These are phyloP conservation scores for Fopius arisanus DNA, from an alignment of 1,140 invertebrate genomes.

Conservation along the genomic window DNA sequence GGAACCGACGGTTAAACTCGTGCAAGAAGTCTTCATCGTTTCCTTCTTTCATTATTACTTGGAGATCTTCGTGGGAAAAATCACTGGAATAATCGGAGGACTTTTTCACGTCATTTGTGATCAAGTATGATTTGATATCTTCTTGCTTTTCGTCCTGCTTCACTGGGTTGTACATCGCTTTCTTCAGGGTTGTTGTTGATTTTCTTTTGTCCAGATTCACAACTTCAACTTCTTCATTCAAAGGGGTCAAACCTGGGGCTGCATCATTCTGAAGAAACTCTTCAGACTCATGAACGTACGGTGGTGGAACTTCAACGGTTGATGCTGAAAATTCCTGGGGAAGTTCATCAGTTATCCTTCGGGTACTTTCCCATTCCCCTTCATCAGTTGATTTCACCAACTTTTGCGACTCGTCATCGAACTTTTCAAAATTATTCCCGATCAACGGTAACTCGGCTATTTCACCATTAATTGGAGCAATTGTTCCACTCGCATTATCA, in stretches of 20 bases:
- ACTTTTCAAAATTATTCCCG: neutral
- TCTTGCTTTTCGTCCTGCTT: slow-evolving; percentile 27
- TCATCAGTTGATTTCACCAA: neutral
- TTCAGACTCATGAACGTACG: slow-evolving; percentile 34
- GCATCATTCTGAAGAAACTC: slow-evolving; percentile 50
- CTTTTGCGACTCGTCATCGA: neutral
- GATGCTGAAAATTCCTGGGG: neutral
- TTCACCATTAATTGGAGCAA: neutral
- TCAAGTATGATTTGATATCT: slow-evolving; percentile 19
- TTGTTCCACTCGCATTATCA: neutral
- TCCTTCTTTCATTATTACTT: slow-evolving; percentile 45
- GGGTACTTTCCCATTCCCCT: neutral
- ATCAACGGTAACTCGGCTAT: too few species aligned
- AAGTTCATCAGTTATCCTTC: neutral
- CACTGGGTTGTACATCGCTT: slow-evolving; percentile 18
- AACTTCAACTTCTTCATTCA: slow-evolving; percentile 60
- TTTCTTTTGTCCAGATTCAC: slow-evolving; percentile 56
- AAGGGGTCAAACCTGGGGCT: slow-evolving; percentile 39
- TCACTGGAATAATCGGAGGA: neutral
- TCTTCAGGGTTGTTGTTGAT: slow-evolving; percentile 9
- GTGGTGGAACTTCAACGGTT: neutral
- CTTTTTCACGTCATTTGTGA: slow-evolving; percentile 9
- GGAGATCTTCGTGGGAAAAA: slow-evolving; percentile 38
- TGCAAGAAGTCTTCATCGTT: slow-evolving; percentile 53
- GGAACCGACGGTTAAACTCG: slow-evolving; percentile 50